Percentiles rank a stretch among this genome's conserved stretches.
These are phyloP conservation scores for Calameuta idolon DNA, from an alignment of 2,888 invertebrate species.

Conservation along the genomic window DNA sequence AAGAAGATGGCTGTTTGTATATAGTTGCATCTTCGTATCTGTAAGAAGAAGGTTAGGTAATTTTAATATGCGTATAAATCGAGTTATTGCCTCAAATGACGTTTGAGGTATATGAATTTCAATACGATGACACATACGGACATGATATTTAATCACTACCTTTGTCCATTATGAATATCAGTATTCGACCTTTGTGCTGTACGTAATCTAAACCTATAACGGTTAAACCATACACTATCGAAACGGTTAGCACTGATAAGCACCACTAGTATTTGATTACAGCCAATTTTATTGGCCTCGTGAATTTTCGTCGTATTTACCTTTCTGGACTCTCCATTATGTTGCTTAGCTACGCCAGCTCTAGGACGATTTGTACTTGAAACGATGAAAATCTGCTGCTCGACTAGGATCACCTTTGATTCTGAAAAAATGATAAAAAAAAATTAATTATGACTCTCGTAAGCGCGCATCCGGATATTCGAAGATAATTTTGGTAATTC, in stretches of 20 bases:
- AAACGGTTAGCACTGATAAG: too few relatives aligned
- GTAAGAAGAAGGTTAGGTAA: slow-evolving; percentile 20
- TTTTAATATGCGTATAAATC: neutral
- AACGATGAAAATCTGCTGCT: slow-evolving; percentile 23
- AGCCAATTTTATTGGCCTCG: neutral
- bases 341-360: neutral
- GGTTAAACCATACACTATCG: too few relatives aligned
- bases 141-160: neutral
- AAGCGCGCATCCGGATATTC: neutral
- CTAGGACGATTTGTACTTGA: neutral
- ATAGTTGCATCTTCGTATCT: slow-evolving; percentile 52
- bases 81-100: neutral
- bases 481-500: neutral
- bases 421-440: slow-evolving; percentile 33
- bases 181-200: neutral
- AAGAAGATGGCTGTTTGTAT: slow-evolving; percentile 45
- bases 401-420: slow-evolving; percentile 54
- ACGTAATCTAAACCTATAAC: neutral
- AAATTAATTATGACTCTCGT: neutral
- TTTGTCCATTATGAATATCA: neutral
- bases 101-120: neutral
- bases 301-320: slow-evolving; percentile 38
- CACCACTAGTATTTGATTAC: too few relatives aligned
- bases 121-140: neutral
- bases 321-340: slow-evolving; percentile 56